Conservation (phyloP, 2,113 vertebrate genomes). For the Pungitius pungitius region DNA sequence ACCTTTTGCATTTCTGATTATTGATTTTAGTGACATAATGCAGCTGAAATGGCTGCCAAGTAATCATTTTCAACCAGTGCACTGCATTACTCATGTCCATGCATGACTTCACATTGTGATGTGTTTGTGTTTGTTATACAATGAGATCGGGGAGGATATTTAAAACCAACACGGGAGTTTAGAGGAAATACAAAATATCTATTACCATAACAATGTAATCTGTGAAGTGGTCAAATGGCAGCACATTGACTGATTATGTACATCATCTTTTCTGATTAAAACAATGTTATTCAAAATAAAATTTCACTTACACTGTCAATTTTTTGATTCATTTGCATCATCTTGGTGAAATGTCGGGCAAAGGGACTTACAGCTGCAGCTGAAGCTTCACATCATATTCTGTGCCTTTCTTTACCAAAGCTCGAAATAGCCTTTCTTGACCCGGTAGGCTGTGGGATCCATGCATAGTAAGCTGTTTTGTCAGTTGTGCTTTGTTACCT, state of each 20-base stretch:
- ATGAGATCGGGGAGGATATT: not conserved
- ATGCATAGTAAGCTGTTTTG: conserved; percentile 31
- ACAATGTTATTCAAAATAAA: not conserved
- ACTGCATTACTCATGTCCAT: conserved; percentile 37
- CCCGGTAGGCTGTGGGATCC: conserved; percentile 12
- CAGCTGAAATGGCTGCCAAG: conserved; percentile 49
- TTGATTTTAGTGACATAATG: conserved; percentile 59
- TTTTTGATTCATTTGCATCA: conserved; percentile 1
- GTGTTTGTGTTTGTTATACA: not conserved
- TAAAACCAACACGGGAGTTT: not conserved
- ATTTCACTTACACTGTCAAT: not conserved
- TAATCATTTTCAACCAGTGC: conserved; percentile 29
- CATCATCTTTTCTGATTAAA: conserved; percentile 3
- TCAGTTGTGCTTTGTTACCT: conserved; percentile 40
- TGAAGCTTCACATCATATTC: conserved; percentile 30
- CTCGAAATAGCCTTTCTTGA: conserved; percentile 28
- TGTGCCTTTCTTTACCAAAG: not conserved
- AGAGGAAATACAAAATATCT: not conserved
- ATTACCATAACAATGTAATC: conserved; percentile 6
- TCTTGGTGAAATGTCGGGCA: conserved; percentile 6
- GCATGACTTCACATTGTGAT: conserved; percentile 7
- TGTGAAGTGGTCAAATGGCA: conserved; percentile 7
- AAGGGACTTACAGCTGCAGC: conserved; percentile 1
- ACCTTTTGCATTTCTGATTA: conserved; percentile 53
- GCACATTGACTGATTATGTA: conserved; percentile 16